Conservation (phyloP, 2,888 invertebrate genomes). For the Leptopilina myrica region DNA sequence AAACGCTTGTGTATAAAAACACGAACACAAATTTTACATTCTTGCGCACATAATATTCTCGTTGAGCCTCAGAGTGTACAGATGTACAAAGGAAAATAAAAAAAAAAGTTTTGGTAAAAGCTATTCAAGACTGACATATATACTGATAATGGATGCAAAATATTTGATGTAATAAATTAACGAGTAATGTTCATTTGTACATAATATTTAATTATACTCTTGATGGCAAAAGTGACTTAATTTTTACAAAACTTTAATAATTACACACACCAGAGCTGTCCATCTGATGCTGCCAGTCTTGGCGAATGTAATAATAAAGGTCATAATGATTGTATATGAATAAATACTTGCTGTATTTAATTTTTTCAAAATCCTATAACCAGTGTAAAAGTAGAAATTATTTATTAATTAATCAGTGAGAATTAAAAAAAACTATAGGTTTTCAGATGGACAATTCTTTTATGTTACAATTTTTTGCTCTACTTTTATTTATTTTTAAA, state of each 20-base stretch:
- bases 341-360: constrained; percentile 31
- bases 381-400: too few relatives aligned
- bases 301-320: constrained; percentile 46
- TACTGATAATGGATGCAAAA: constrained; percentile 72
- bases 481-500: not conserved
- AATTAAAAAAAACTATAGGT: constrained; percentile 1
- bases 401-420: too few relatives aligned
- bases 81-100: constrained; percentile 63
- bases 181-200: constrained; percentile 74
- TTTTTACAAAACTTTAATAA: constrained; percentile 61
- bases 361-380: not conserved
- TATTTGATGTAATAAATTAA: constrained; percentile 74
- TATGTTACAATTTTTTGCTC: constrained; percentile 30
- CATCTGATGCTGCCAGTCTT: constrained; percentile 37
- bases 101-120: constrained; percentile 69
- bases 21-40: constrained; percentile 51
- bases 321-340: constrained; percentile 56
- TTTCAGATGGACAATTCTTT: constrained; percentile 38
- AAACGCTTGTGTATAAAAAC: constrained; percentile 47
- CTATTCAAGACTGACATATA: constrained; percentile 75
- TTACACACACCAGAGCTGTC: constrained; percentile 41
- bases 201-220: constrained; percentile 75
- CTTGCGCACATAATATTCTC: constrained; percentile 60
- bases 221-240: constrained; percentile 75
- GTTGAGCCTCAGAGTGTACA: constrained; percentile 60